These are phyloP conservation scores for Aleiodes testaceus DNA, from an alignment of 2,888 invertebrate genomes.

Conservation along the genomic window DNA sequence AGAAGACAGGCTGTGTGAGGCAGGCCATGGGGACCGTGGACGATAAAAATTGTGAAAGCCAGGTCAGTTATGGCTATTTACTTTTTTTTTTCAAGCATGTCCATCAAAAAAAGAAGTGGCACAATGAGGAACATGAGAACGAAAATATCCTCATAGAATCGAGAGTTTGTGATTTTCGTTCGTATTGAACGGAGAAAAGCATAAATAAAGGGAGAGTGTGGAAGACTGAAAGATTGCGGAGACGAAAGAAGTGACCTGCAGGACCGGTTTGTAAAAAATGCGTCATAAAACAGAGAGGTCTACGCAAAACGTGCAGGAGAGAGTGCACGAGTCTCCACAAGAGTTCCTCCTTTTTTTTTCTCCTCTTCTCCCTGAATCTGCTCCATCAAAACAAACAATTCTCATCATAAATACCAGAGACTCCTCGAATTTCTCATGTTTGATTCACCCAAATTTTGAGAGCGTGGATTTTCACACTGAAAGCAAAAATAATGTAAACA, in stretches of 20 bases:
- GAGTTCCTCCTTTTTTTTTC: conserved; percentile 37
- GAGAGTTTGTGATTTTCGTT: too few species aligned
- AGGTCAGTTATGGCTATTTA: too few species aligned
- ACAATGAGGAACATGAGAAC: too few species aligned
- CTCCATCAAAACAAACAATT: background rate
- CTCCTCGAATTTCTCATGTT: too few species aligned
- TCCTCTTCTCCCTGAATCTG: background rate
- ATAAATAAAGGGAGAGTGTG: background rate
- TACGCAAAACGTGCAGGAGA: conserved; percentile 18
- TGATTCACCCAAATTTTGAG: too few species aligned
- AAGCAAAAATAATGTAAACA: conserved; percentile 37
- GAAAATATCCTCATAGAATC: too few species aligned
- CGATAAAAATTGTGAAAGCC: too few species aligned
- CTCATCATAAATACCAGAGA: background rate
- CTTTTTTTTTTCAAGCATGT: too few species aligned
- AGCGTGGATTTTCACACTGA: background rate
- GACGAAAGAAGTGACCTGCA: conserved; percentile 27
- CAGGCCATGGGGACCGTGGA: conserved; percentile 46
- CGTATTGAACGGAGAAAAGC: too few species aligned
- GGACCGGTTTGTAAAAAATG: conserved; percentile 39
- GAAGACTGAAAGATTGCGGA: conserved; percentile 20
- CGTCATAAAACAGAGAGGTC: conserved; percentile 28
- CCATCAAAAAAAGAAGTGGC: too few species aligned
- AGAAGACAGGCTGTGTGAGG: conserved; percentile 47
- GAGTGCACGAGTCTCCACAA: conserved; percentile 12